phyloP scores from a whole-genome alignment of 2,797 vertebrate species.

The Pseudochromis fuscus region DNA sequence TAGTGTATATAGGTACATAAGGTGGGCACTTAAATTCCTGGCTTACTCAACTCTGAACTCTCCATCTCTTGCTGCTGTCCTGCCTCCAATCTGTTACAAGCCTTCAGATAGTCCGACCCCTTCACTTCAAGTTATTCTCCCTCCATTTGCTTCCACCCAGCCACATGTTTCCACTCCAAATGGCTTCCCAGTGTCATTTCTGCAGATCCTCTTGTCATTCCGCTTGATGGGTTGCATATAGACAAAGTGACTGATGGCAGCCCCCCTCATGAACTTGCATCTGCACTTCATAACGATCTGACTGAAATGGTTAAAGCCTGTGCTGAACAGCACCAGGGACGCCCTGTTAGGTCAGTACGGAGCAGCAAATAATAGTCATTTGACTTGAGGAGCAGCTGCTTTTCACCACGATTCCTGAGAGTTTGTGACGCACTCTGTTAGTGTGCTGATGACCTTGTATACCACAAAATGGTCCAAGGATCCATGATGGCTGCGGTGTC shows the following conservation, averaged over 20 bases:
- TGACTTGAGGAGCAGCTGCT: slow-evolving; percentile 13
- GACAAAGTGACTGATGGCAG: slow-evolving; percentile 43
- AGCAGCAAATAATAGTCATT: slow-evolving; percentile 11
- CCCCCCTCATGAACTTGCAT: slow-evolving; percentile 39
- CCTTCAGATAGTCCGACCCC: slow-evolving; percentile 39
- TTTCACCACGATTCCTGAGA: slow-evolving; percentile 3
- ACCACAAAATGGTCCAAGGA: slow-evolving; percentile 11
- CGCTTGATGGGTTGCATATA: slow-evolving; percentile 39
- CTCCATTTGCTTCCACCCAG: slow-evolving; percentile 52
- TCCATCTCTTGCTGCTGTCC: slow-evolving; percentile 20
- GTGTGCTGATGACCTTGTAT: slow-evolving; percentile 31
- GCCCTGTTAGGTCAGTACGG: slow-evolving; percentile 1
- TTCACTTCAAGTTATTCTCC: slow-evolving; percentile 61
- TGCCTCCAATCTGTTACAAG: slow-evolving; percentile 27
- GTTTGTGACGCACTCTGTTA: slow-evolving; percentile 13
- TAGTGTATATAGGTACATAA: neutral
- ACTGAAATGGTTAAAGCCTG: slow-evolving; percentile 28
- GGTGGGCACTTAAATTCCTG: neutral
- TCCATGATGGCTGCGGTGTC: neutral
- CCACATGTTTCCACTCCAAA: slow-evolving; percentile 57
- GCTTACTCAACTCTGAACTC: neutral
- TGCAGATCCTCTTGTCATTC: slow-evolving; percentile 58
- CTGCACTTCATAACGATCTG: slow-evolving; percentile 16
- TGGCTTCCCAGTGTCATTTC: slow-evolving; percentile 51
- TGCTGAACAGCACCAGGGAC: neutral